Evolutionary conservation across 2,888 invertebrate genomes (phyloP), one percentile per base, ranked within the genome.

Genomic region (Griposia aprilina): DNA sequence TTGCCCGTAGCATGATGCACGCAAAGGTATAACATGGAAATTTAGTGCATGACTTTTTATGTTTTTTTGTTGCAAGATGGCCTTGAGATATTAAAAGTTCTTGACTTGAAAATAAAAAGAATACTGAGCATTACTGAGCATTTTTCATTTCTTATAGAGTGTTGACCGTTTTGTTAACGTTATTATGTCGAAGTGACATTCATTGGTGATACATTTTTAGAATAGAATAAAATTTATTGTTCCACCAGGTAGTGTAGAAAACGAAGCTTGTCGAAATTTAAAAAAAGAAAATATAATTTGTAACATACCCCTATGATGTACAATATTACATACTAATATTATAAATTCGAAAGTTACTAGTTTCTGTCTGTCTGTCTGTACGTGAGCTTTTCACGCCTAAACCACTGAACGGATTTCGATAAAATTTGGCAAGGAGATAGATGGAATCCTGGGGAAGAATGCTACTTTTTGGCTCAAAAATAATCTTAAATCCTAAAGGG

Each of bases 1-100:
- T 71, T 71, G 73, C 26, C 69, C 48, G 68, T 50, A 68, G 63
- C 69, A 77, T 71, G 77, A 86, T 86, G 72, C 68, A 66, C 48
- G 78, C 63, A 52, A 63, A 83, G 68, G 57, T 8, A 65, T 65
- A 59, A 59, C 63, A 84, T 62, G 67, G 76, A 67, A 68, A 76
- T 75, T 79, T 60, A 8, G 55, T 82, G 36, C 52, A 11, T 15
- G 55, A n/a, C 57, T 62, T 69, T 63, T 66, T 36, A 36, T 50
- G 23, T 15, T 36, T 45, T 67, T 78, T 52, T 23, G 60, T 69
- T 78, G 48, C 20, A 36, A 78, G 30, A 60, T 45, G 50, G 59
- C 70, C 83, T 66, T 81, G 60, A 23, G 36, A 48, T 82, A 62
- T 75, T 26, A 55, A 63, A n/a, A 26, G 76, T 26, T 69, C 26